Percentiles rank a stretch among this genome's conserved stretches.
Conservation (phyloP, 2,888 invertebrate genomes). For the Hypsopygia costalis region DNA sequence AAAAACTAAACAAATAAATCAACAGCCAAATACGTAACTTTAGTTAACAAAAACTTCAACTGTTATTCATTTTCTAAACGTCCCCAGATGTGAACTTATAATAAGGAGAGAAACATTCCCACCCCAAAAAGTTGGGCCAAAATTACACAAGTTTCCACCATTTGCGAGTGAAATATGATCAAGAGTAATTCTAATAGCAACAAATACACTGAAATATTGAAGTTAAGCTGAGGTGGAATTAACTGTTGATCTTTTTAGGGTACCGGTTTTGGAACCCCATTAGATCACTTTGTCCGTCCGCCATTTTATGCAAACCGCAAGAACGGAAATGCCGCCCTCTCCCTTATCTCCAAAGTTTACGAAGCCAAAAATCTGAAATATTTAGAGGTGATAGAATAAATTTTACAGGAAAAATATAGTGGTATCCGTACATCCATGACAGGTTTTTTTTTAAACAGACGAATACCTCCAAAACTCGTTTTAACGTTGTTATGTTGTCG, state of each 20-base stretch:
- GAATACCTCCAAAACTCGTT: no score
- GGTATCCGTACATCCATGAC: no score
- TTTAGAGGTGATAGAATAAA: no score
- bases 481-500: no score
- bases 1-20: no score
- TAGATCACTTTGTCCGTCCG: neutral
- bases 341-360: no score
- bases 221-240: neutral
- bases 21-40: no score
- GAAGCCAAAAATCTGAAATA: no score
- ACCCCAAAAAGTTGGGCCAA: conserved; percentile 16
- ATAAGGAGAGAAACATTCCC: conserved; percentile 18
- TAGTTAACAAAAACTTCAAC: conserved; percentile 10
- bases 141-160: conserved; percentile 22
- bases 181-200: neutral
- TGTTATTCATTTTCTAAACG: conserved; percentile 13
- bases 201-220: neutral
- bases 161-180: conserved; percentile 18
- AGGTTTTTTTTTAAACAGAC: no score
- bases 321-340: no score
- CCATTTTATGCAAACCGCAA: neutral
- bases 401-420: no score
- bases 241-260: neutral
- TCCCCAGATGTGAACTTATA: conserved; percentile 20
- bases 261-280: neutral